A percentile compares a stretch with the other conserved stretches of the same genome.
Evolutionary conservation across 2,888 invertebrate species (phyloP).

Genomic region (Atherix ibis): DNA sequence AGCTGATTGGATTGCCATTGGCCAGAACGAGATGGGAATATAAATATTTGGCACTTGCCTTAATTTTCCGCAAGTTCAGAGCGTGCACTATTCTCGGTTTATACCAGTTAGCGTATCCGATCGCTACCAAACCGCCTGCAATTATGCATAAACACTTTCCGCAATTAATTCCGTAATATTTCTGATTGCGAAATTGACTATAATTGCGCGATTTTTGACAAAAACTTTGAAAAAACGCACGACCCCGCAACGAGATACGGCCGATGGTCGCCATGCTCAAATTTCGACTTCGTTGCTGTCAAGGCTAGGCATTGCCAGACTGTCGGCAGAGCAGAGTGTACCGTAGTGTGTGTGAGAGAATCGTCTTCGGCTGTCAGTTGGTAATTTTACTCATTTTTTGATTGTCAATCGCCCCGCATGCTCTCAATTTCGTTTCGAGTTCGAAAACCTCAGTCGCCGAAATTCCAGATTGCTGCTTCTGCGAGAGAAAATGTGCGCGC

Average conservation of each 20-base stretch:
- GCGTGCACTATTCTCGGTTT: conserved; percentile 35
- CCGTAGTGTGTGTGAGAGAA: too few relatives aligned
- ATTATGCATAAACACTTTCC: conserved; percentile 20
- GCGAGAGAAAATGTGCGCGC: too few relatives aligned
- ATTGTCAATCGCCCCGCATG: too few relatives aligned
- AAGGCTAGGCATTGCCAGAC: too few relatives aligned
- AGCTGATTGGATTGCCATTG: too few relatives aligned
- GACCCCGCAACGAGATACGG: conserved; percentile 17
- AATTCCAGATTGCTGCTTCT: too few relatives aligned
- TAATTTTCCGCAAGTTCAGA: conserved; percentile 32
- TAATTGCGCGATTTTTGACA: conserved; percentile 19
- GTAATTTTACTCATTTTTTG: too few relatives aligned
- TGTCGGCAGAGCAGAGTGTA: too few relatives aligned
- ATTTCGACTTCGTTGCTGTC: too few relatives aligned
- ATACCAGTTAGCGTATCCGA: conserved; percentile 31
- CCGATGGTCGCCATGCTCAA: conserved; percentile 22
- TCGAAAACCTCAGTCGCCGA: too few relatives aligned
- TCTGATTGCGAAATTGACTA: conserved; percentile 14
- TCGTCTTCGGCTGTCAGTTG: too few relatives aligned
- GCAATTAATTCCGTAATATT: conserved; percentile 12
- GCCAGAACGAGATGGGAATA: conserved; percentile 2
- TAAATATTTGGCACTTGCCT: conserved; percentile 29
- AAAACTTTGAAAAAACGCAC: conserved; percentile 18
- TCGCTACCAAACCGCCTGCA: conserved; percentile 33
- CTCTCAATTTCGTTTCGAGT: too few relatives aligned